Base-by-base conservation (phyloP, 2,113 vertebrate genomes). In the Chloroceryle aenea region DNA sequence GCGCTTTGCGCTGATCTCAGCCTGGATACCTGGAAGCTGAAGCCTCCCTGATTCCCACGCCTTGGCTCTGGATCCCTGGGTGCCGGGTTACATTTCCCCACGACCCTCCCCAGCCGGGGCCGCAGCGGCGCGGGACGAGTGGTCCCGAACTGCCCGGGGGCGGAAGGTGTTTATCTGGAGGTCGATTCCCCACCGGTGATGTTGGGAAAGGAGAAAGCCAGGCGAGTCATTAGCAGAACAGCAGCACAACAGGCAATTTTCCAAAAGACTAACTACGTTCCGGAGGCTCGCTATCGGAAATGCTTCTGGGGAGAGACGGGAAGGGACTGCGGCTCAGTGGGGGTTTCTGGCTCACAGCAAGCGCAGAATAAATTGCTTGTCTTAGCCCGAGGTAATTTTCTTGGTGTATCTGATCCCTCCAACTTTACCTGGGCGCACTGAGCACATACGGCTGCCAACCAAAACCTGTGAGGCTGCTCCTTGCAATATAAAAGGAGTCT, bases 341-440 rank as follows among this genome's bases (percentile, higher is more conserved):
- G 48, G 27, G 86, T 75, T 69, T 4, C 72, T 77, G 85, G 52
- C 93, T 89, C 91, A 9, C 87, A 59, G 93, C 89, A 75, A 23
- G 52, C 9, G 23, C 77, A 55, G 67, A 85, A 89, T 59, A 87
- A 89, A 92, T 84, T 62, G 80, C 76, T 89, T 89, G 85, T 91
- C 77, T 87, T 87, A 87, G 87, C 92, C 74, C 0, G 7, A 67
- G 89, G 95, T 87, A 17, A 87, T 82, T 59, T 62, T 47, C 52
- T 47, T n/a, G 1, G 0, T 18, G 73, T 25, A 6, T 43, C 81
- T 59, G 81, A 75, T 78, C 89, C 73, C 78, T 74, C 68, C 80
- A 69, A 14, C 75, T 90, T 8, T 23, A 87, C 87, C 82, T 56
- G n/a, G 53, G 75, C 75, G 18, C 40, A 19, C 56, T 42, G n/a